A percentile compares a stretch with the other conserved stretches of the same genome.
phyloP scores from a whole-genome alignment of 92 coral and sea anemone genomes.

The Metridium senile region DNA sequence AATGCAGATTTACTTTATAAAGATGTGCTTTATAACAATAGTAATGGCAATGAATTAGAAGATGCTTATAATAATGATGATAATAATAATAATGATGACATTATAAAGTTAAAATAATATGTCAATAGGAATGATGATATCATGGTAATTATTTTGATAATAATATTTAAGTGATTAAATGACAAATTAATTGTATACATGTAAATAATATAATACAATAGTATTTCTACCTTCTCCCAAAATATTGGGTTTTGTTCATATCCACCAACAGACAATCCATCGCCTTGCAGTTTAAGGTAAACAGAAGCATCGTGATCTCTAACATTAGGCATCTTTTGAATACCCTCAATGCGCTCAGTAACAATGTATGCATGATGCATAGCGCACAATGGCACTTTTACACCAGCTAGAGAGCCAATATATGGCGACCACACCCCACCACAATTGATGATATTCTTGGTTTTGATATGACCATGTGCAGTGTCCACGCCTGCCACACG shows the following conservation, averaged over 20 bases:
- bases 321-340: slow-evolving; percentile 94
- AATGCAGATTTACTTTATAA: too few species aligned
- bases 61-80: too few species aligned
- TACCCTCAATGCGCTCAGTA: slow-evolving; percentile 95
- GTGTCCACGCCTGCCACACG: slow-evolving; percentile 89
- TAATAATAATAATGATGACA: too few species aligned
- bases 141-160: too few species aligned
- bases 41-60: too few species aligned
- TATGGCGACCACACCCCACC: slow-evolving; percentile 97
- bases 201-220: too few species aligned
- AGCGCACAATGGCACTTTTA: slow-evolving; percentile 86
- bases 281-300: slow-evolving; percentile 95
- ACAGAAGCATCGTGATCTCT: slow-evolving; percentile 96
- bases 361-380: slow-evolving; percentile 97
- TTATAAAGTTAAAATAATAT: too few species aligned
- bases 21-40: too few species aligned
- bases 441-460: slow-evolving; percentile 87
- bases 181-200: too few species aligned
- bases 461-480: slow-evolving; percentile 74
- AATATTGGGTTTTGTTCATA: slow-evolving; percentile 92
- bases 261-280: slow-evolving; percentile 95
- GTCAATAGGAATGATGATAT: too few species aligned
- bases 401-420: slow-evolving; percentile 82
- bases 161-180: too few species aligned
- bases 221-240: slow-evolving; percentile 98